phyloP scores from a whole-genome alignment of 2,888 invertebrate species.

The Orthosia gracilis region DNA sequence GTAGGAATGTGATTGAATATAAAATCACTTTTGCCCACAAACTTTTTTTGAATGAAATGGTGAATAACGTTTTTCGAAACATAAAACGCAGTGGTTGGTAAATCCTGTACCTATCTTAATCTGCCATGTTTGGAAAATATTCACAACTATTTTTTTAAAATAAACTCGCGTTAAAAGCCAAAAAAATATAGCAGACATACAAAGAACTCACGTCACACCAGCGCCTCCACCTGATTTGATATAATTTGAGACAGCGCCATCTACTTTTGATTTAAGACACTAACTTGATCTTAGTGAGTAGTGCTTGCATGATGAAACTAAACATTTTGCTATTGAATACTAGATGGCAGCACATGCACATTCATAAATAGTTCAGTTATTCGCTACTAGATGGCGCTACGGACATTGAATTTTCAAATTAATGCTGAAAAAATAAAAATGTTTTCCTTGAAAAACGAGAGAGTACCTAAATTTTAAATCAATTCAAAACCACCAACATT shows the following conservation, averaged over 20 bases:
- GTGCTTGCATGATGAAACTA: accelerated
- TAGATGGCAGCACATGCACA: neutral
- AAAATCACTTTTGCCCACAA: no score
- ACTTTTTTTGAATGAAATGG: no score
- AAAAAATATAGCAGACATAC: no score
- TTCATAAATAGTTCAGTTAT: neutral
- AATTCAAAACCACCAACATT: neutral
- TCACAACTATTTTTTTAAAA: no score
- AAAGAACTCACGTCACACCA: no score
- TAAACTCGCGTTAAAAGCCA: no score
- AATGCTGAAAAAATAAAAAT: neutral
- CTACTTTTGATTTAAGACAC: neutral
- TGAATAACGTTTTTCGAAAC: no score
- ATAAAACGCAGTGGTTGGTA: no score
- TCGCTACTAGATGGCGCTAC: conserved; percentile 43
- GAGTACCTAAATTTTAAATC: neutral
- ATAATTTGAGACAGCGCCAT: conserved; percentile 15
- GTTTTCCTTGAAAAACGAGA: neutral
- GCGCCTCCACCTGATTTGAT: neutral
- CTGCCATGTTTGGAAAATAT: no score
- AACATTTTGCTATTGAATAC: conserved; percentile 12
- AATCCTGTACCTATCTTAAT: no score
- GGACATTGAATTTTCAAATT: no score
- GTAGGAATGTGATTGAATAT: no score
- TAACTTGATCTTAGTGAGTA: accelerated